Percentiles rank a stretch among this genome's conserved stretches.
These are phyloP conservation scores for Ormyrus thymus DNA, from an alignment of 2,888 invertebrate genomes.

Conservation along the genomic window DNA sequence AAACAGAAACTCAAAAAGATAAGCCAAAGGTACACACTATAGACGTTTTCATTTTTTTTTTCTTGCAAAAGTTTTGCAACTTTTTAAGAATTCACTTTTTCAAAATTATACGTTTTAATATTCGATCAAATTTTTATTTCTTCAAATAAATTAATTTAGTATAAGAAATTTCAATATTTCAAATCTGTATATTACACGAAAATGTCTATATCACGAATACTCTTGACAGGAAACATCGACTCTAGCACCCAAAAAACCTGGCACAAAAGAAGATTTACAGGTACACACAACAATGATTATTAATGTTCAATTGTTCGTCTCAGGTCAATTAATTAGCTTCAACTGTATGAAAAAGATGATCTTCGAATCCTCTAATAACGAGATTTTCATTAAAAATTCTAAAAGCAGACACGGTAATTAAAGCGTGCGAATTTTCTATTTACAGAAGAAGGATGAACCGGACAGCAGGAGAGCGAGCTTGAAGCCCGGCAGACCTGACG, in stretches of 20 bases:
- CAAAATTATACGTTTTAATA: too few species aligned
- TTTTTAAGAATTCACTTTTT: too few species aligned
- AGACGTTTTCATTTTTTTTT: not conserved
- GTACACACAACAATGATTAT: not conserved
- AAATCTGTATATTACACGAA: too few species aligned
- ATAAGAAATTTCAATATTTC: too few species aligned
- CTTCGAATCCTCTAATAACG: too few species aligned
- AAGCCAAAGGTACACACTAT: constrained; percentile 44
- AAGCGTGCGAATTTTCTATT: constrained; percentile 3
- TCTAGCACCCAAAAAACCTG: constrained; percentile 55
- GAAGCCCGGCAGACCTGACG: constrained; percentile 59
- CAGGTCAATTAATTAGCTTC: not conserved
- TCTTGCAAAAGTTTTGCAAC: too few species aligned
- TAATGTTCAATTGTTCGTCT: constrained; percentile 18
- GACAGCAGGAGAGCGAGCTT: constrained; percentile 49
- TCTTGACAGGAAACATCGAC: constrained; percentile 48
- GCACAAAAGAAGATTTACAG: constrained; percentile 55
- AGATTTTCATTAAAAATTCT: not conserved
- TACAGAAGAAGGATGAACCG: constrained; percentile 18
- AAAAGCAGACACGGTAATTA: too few species aligned
- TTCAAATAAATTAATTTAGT: not conserved
- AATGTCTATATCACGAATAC: constrained; percentile 17
- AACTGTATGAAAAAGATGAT: too few species aligned
- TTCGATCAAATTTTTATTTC: not conserved
- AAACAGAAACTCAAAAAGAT: constrained; percentile 41